Conservation (phyloP, 2,888 invertebrate genomes). For the Tortrix viridana region DNA sequence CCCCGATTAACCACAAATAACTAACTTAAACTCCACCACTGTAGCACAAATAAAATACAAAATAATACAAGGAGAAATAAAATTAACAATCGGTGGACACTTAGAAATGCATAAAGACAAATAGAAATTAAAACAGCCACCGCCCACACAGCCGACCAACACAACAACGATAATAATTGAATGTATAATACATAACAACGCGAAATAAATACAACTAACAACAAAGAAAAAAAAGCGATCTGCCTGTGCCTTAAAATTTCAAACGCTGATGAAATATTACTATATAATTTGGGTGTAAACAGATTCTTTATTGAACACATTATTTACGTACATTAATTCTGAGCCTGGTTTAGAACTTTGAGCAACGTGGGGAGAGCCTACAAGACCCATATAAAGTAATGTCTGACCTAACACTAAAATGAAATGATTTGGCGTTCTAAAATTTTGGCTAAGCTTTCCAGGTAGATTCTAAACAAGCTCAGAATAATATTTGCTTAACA, state of each 20-base stretch:
- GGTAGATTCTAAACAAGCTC: slow-evolving; percentile 43
- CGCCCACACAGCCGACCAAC: slow-evolving; percentile 29
- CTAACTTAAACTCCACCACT: background rate
- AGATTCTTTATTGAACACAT: slow-evolving; percentile 72
- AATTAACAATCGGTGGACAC: slow-evolving; percentile 32
- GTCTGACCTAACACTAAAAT: too few relatives aligned
- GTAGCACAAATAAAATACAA: slow-evolving; percentile 10
- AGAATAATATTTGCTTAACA: slow-evolving; percentile 36
- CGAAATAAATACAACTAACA: slow-evolving; percentile 44
- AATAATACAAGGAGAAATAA: slow-evolving; percentile 3
- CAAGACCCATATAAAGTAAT: too few relatives aligned
- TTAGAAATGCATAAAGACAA: slow-evolving; percentile 32
- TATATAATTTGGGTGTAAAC: slow-evolving; percentile 58
- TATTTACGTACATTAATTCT: slow-evolving; percentile 58
- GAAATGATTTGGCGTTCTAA: too few relatives aligned
- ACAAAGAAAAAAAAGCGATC: slow-evolving; percentile 50
- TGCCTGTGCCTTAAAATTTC: slow-evolving; percentile 60
- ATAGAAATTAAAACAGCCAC: slow-evolving; percentile 26
- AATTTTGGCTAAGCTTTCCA: background rate
- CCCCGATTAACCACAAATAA: too few relatives aligned
- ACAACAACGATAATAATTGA: slow-evolving; percentile 37
- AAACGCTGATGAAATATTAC: slow-evolving; percentile 54
- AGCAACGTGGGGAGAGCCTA: slow-evolving; percentile 7
- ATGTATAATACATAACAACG: slow-evolving; percentile 30
- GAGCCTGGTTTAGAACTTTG: slow-evolving; percentile 54